Base-by-base conservation (phyloP, 2,888 invertebrate genomes). In the Schizaphis graminum region DNA sequence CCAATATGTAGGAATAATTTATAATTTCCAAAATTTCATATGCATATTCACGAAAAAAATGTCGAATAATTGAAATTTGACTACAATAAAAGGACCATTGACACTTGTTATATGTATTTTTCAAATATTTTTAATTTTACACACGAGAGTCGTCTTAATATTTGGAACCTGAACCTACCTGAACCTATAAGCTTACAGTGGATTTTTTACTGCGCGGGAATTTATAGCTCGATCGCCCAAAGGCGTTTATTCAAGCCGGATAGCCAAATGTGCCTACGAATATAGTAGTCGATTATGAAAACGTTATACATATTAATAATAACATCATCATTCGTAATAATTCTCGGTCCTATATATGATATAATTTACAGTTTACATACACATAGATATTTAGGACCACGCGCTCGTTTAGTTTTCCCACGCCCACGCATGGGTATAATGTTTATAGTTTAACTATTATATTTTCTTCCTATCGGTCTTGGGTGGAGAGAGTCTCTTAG, bases 401-500 rank as follows among this genome's bases (percentile, higher is more conserved):
- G 21, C 13, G 44, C 8, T 28, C 91, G 91, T 84, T 91, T 84
- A 84, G 8, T 91, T 84, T 91, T 85, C 91, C 84, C 91, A 85
- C 91, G 84, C 91, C 84, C 91, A 56, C 91, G 91, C 84, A 28
- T 35, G 77, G 35, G 77, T 77, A 28, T 91, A 91, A 91, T 91
- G 41, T 91, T 91, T 84, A 77, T 91, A 35, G 35, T 77, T 77
- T 21, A 77, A 77, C 77, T 77, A 35, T 77, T 21, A 77, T 89
- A 21, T 90, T 91, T 91, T 49, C 28, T 61, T 44, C 49, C 8
- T 47, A 53, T 84, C 41, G 41, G 53, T 84, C 53, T 26, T 24
- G 53, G 77, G 41, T 35, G 77, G 53, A 13, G 35, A 35, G 13
- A 86, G 47, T 28, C 84, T 91, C 84, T n/a, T 57, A 57, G 57